phyloP scores from a whole-genome alignment of 2,888 invertebrate genomes.

The Pinctada fucata region DNA sequence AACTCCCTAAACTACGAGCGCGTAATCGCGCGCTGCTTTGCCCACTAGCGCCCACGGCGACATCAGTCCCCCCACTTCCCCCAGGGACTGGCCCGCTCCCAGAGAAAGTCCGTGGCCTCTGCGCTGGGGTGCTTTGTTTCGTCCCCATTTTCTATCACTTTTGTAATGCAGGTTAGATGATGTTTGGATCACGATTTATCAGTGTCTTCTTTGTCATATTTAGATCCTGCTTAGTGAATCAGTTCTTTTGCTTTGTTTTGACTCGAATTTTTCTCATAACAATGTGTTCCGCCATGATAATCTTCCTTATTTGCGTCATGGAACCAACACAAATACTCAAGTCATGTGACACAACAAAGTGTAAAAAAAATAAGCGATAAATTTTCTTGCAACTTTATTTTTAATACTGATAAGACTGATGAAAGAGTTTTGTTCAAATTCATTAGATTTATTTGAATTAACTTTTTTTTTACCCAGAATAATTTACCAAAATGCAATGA shows the following conservation, averaged over 20 bases:
- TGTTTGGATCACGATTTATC: too few relatives aligned
- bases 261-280: slow-evolving; percentile 31
- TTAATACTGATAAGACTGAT: background rate
- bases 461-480: too few relatives aligned
- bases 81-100: slow-evolving; percentile 61
- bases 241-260: slow-evolving; percentile 32
- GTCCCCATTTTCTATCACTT: slow-evolving; percentile 61
- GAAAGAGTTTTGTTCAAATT: too few relatives aligned
- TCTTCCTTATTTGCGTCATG: slow-evolving; percentile 70
- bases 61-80: slow-evolving; percentile 60
- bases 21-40: slow-evolving; percentile 59
- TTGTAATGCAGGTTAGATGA: slow-evolving; percentile 16
- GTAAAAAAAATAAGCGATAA: slow-evolving; percentile 45
- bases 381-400: slow-evolving; percentile 3
- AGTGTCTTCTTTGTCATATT: too few relatives aligned
- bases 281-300: slow-evolving; percentile 66
- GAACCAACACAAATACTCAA: slow-evolving; percentile 68
- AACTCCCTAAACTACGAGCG: slow-evolving; percentile 71
- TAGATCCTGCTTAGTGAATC: background rate
- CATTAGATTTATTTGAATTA: too few relatives aligned
- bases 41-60: slow-evolving; percentile 56
- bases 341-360: slow-evolving; percentile 59
- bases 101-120: slow-evolving; percentile 70
- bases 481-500: too few relatives aligned
- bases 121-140: slow-evolving; percentile 70